Conservation (phyloP, 2,888 invertebrate genomes). For the Nomada ruficornis region DNA sequence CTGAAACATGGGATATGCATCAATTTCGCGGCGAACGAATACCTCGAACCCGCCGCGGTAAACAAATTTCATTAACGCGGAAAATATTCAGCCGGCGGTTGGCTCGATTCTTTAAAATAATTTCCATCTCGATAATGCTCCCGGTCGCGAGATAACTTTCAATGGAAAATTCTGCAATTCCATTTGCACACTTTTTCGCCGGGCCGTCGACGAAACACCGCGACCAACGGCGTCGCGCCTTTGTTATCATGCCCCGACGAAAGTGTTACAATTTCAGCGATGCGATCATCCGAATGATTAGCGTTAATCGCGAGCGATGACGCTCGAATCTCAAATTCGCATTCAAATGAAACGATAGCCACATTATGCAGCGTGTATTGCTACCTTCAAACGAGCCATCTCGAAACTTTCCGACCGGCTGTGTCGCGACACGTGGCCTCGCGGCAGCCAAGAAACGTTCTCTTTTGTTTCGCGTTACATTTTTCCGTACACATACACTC, state of each 20-base stretch:
- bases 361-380: no score
- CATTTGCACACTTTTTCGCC: conserved; percentile 1
- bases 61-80: conserved; percentile 44
- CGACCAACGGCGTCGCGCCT: not conserved
- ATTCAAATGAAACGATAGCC: conserved; percentile 23
- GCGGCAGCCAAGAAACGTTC: not conserved
- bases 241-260: not conserved
- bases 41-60: not conserved
- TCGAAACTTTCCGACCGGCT: conserved; percentile 47
- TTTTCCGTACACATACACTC: not conserved
- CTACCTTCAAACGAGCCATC: conserved; percentile 5
- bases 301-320: conserved; percentile 18
- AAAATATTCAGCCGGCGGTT: conserved; percentile 31
- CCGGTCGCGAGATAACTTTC: not conserved
- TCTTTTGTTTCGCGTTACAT: not conserved
- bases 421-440: conserved; percentile 28
- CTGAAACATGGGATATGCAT: conserved; percentile 44
- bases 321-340: not conserved
- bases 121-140: conserved; percentile 15
- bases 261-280: not conserved
- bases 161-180: conserved; percentile 28
- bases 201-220: no score
- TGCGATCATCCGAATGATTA: not conserved
- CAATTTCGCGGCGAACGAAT: conserved; percentile 36
- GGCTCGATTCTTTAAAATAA: conserved; percentile 38